Base-by-base conservation (phyloP, 92 coral and sea anemone species). In the Plumapathes pennacea region DNA sequence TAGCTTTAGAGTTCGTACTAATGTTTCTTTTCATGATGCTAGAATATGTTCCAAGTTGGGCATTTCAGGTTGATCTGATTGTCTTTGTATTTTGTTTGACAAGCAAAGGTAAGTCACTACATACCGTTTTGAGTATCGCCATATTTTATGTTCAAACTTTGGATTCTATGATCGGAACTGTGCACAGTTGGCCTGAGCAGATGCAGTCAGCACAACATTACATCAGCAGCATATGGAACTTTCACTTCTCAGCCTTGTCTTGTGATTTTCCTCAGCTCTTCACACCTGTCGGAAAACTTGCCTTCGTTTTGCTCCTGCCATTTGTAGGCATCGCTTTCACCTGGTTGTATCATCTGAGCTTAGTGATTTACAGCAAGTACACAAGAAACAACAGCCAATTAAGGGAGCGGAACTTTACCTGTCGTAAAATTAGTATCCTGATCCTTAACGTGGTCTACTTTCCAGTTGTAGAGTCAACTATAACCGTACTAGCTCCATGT, bases 71-170 rank as follows among this genome's bases (percentile, higher is more conserved):
- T 11, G 72, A 80, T 37, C 47, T 80, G 53, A 49, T 80, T 25
- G 55, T 62, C 3, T 65, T 74, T 50, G 77, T 80, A 26, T 43
- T 80, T 11, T 73, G 86, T 53, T 26, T 73, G 40, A 73, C 71
- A 29, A 69, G 61, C 10, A 23, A 61, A 51, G 81, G 81, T 10
- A 64, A 57, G 14, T 31, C 25, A 19, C 53, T 71, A 4, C 36
- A 42, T 6, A 67, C 82, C 12, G 54, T 72, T n/a, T 57, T 80
- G 28, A 74, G 54, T 28, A 81, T 85, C 28, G 54, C 88, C n/a
- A 68, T 85, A 14, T 85, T 85, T 44, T 80, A 68, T 59, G 66
- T 85, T 19, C 94, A 85, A 31, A 74, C 87, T 10, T 53, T 76
- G 27, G 88, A 85, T 59, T 85, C 78, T 40, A 64, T 85, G 81